Evolutionary conservation across 2,797 vertebrate genomes (phyloP).

Genomic region (Hipposideros larvatus): DNA sequence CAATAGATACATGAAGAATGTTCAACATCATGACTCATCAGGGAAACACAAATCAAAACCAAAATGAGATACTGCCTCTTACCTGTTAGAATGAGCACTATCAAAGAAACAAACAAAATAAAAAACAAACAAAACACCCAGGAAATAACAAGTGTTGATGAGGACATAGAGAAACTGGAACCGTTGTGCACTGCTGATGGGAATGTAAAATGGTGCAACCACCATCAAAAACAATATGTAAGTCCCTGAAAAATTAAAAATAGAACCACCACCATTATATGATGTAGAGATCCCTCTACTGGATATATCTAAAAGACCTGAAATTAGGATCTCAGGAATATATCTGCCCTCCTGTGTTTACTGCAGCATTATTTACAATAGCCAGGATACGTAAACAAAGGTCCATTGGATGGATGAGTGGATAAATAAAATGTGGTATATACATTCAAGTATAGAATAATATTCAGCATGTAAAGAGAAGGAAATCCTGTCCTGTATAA

Average conservation of each 20-base stretch:
- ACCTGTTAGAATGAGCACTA: background rate
- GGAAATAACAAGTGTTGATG: background rate
- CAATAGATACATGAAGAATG: background rate
- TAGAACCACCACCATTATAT: background rate
- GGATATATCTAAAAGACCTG: background rate
- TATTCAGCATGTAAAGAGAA: background rate
- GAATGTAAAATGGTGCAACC: background rate
- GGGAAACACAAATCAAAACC: background rate
- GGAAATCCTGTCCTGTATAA: background rate
- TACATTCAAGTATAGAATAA: background rate
- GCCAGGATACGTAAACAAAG: background rate
- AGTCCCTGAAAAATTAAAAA: background rate
- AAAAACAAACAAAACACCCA: too few relatives aligned
- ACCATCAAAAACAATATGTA: background rate
- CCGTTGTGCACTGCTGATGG: background rate
- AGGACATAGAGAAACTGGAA: background rate
- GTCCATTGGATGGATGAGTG: background rate
- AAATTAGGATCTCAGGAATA: background rate
- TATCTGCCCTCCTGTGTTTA: background rate
- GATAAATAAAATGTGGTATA: background rate
- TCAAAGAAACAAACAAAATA: too few relatives aligned
- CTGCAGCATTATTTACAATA: background rate
- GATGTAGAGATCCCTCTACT: background rate
- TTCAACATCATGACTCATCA: background rate
- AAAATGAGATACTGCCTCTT: background rate